Base-by-base conservation (phyloP, 2,888 invertebrate genomes). In the Cancer borealis region DNA sequence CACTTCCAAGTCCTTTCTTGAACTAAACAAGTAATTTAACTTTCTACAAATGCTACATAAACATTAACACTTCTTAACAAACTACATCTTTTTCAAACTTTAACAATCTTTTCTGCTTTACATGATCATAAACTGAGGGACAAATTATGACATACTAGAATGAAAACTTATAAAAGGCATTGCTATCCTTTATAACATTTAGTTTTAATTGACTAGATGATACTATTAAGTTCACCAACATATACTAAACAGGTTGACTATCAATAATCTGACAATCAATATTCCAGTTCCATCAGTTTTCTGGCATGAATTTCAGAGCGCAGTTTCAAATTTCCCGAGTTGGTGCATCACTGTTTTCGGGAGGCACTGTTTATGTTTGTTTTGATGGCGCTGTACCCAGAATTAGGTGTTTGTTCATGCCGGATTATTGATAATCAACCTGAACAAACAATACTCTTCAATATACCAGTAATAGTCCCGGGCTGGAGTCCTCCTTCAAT, bases 401-500 rank as follows among this genome's bases (percentile, higher is more conserved):
- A 39, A 39, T 39, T 39, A 39, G 39, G 39, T 39, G 39, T 39
- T 39, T 39, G 39, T 2, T 39, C 39, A 39, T 39, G 39, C 39
- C 39, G 39, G 39, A 39, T 39, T 39, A 39, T 39, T 39, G 39
- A 39, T 39, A 39, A 2, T 39, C 39, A 39, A 39, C 39, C 39
- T 39, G 39, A 0, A 79, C 26, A 84, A n/a, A 84, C n/a, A 66
- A 14, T 39, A 49, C 26, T 39, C 21, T 26, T 10, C 17, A 45
- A 6, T 30, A n/a, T 92, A 95, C 95, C 95, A 89, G 95, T 92
- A 14, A 95, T 94, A 26, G 94, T 88, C 17, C 95, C 95, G 30
- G 95, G 95, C 46, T 95, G 94, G 26, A 95, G 66, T 30, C 95
- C 95, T 60, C 79, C 91, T 54, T 95, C 95, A 45, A 88, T 87